These are phyloP conservation scores for Pocillopora meandrina DNA, from an alignment of 92 coral and sea anemone genomes.

Conservation along the genomic window DNA sequence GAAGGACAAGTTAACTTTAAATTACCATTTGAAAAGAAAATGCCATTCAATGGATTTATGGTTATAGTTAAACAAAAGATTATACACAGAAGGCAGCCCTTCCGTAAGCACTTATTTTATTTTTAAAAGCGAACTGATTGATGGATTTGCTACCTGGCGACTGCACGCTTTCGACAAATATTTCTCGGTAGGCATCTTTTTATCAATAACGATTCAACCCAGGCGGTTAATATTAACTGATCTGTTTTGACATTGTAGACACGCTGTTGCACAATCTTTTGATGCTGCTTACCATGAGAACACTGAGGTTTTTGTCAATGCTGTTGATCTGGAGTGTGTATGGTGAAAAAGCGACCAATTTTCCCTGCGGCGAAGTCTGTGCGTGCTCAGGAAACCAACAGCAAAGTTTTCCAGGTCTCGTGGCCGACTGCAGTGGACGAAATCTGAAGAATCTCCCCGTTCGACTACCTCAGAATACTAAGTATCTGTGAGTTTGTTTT, in stretches of 20 bases:
- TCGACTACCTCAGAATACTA: slow-evolving; percentile 6
- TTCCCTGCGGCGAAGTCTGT: slow-evolving; percentile 36
- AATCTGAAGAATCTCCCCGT: slow-evolving; percentile 7
- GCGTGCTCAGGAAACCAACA: slow-evolving; percentile 8
- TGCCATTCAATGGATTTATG: neutral
- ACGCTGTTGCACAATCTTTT: neutral
- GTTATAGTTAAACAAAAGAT: neutral
- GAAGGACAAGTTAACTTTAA: neutral
- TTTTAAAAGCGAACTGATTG: neutral
- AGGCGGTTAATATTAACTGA: slow-evolving; percentile 19
- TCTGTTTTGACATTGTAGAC: neutral
- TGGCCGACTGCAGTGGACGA: slow-evolving; percentile 34
- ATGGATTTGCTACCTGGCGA: neutral
- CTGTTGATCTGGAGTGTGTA: neutral
- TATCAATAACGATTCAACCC: neutral
- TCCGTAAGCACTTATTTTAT: neutral
- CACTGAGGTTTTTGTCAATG: neutral
- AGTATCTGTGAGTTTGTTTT: slow-evolving; percentile 28
- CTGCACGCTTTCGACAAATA: neutral
- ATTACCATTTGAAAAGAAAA: slow-evolving; percentile 29
- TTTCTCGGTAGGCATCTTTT: neutral
- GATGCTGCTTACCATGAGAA: neutral
- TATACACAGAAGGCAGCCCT: neutral
- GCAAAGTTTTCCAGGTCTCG: neutral
- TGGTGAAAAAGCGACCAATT: neutral